phyloP scores from a whole-genome alignment of 2,888 invertebrate species.

The Netelia melanura region DNA sequence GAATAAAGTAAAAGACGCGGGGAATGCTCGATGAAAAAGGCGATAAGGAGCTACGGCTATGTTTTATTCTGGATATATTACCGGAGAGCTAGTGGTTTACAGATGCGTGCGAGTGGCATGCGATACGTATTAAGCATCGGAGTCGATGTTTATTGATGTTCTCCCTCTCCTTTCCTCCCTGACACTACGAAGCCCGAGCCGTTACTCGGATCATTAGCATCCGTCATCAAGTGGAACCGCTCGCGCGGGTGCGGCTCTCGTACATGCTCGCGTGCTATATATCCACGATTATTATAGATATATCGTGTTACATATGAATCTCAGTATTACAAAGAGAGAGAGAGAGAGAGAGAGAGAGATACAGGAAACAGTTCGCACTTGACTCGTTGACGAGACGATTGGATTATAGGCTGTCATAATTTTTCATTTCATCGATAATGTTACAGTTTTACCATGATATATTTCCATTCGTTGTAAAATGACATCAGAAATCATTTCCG shows the following conservation, averaged over 20 bases:
- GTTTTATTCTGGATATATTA: constrained; percentile 28
- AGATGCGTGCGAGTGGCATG: constrained; percentile 47
- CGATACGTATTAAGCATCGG: constrained; percentile 42
- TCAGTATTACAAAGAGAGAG: constrained; percentile 7
- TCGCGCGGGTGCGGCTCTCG: constrained; percentile 34
- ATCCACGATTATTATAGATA: constrained; percentile 43
- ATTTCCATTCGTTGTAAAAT: constrained; percentile 5
- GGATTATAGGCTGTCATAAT: constrained; percentile 28
- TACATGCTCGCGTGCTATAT: constrained; percentile 24
- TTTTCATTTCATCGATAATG: constrained; percentile 17
- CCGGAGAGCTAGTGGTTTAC: background rate
- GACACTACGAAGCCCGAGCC: constrained; percentile 13
- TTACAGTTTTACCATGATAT: constrained; percentile 44
- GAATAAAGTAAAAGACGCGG: constrained; percentile 59
- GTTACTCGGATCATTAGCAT: constrained; percentile 68
- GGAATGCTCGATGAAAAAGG: constrained; percentile 58
- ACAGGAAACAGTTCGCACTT: constrained; percentile 26
- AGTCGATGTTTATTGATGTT: constrained; percentile 65
- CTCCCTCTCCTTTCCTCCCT: background rate
- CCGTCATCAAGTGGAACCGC: constrained; percentile 68
- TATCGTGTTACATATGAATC: constrained; percentile 47
- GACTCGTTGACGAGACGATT: constrained; percentile 22
- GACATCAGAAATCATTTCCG: background rate
- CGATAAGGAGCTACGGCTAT: constrained; percentile 59
- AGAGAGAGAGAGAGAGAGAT: constrained; percentile 13